These are phyloP conservation scores for Silurus glanis DNA, from an alignment of 2,113 vertebrate species.

Conservation along the genomic window DNA sequence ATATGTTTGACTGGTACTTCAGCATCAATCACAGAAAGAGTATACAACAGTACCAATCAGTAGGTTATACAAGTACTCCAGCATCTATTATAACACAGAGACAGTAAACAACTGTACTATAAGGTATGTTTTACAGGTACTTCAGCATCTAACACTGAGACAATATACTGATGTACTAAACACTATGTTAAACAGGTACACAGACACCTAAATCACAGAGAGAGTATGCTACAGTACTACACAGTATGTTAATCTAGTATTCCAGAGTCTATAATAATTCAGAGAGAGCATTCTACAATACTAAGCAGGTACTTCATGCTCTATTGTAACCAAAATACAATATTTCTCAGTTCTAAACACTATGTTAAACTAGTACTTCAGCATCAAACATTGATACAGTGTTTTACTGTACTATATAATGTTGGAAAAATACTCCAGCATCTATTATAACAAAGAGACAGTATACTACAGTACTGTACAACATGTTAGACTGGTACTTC, in stretches of 20 bases:
- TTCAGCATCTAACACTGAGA: neutral
- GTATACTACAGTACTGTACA: no score
- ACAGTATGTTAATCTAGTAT: neutral
- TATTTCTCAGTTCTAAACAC: neutral
- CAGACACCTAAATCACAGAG: neutral
- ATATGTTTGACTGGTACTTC: neutral
- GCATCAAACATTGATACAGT: neutral
- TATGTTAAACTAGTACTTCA: neutral
- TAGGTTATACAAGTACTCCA: neutral
- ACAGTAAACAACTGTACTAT: neutral
- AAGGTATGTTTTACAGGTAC: neutral
- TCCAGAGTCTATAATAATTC: no score
- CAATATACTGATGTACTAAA: neutral
- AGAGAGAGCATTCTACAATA: no score
- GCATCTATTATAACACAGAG: neutral
- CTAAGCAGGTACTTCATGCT: no score
- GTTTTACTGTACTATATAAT: neutral
- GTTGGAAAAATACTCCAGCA: neutral
- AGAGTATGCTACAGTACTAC: neutral
- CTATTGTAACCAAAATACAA: no score
- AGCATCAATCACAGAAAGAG: neutral
- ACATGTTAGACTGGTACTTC: neutral
- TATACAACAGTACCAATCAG: neutral
- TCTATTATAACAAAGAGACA: neutral
- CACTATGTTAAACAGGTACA: neutral